phyloP scores from a whole-genome alignment of 2,888 invertebrate species.

The Conops quadrifasciatus region DNA sequence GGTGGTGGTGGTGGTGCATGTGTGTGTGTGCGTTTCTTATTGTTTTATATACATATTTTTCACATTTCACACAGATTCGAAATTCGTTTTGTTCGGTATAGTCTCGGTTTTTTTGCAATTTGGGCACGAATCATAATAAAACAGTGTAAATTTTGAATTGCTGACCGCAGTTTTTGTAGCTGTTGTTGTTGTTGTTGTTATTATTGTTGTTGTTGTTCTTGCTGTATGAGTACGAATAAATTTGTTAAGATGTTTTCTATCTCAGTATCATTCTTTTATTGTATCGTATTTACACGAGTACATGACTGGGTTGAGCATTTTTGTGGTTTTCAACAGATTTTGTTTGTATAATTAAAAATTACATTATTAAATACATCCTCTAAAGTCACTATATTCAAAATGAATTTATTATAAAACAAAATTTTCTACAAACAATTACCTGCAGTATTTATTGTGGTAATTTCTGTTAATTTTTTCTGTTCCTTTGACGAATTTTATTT shows the following conservation, averaged over 20 bases:
- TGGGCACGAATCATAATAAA: constrained; percentile 18
- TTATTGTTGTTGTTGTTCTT: constrained; percentile 12
- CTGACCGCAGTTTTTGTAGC: constrained; percentile 9
- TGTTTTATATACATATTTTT: constrained; percentile 1
- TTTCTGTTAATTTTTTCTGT: no score
- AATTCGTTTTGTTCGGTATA: neutral
- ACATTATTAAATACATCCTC: no score
- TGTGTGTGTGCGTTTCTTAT: constrained; percentile 1
- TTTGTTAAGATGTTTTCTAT: constrained; percentile 4
- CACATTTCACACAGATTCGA: constrained; percentile 25
- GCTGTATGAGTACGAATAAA: neutral
- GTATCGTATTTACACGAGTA: no score
- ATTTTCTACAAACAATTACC: no score
- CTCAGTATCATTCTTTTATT: no score
- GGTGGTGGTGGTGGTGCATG: neutral
- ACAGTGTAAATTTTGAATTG: constrained; percentile 26
- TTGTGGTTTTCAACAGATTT: no score
- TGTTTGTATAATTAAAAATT: no score
- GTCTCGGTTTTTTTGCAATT: neutral
- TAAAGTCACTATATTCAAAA: no score
- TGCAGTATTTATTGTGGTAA: no score
- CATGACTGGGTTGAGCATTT: no score
- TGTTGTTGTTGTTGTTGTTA: constrained; percentile 6
- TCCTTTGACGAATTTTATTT: no score
- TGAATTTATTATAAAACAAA: no score